A percentile compares a stretch with the other conserved stretches of the same genome.
phyloP scores from a whole-genome alignment of 2,113 vertebrate species.

The Semnornis frantzii region DNA sequence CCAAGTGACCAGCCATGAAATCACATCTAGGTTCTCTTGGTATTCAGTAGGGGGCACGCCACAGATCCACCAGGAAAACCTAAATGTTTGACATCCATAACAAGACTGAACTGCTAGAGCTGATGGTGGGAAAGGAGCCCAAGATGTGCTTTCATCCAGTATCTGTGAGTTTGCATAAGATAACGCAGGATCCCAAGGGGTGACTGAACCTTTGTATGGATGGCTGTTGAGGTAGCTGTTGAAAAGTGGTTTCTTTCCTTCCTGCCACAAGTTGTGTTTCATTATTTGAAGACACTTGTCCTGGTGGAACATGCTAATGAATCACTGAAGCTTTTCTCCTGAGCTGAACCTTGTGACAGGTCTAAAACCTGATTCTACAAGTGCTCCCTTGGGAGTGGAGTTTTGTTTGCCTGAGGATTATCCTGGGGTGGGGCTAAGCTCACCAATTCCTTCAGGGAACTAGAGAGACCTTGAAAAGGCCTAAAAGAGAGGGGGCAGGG shows the following conservation, averaged over 20 bases:
- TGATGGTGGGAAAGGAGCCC: neutral
- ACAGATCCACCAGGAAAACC: neutral
- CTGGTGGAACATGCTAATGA: neutral
- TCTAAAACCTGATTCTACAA: neutral
- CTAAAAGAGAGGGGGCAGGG: neutral
- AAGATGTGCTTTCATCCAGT: neutral
- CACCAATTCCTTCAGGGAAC: neutral
- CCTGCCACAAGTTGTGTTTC: neutral
- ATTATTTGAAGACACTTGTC: neutral
- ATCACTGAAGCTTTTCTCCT: neutral
- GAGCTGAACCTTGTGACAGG: neutral
- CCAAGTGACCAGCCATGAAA: neutral
- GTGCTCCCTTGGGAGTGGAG: neutral
- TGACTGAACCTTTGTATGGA: neutral
- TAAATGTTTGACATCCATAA: neutral
- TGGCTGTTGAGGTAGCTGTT: neutral
- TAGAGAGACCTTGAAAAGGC: neutral
- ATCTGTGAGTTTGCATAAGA: neutral
- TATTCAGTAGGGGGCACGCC: neutral
- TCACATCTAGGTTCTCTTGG: neutral
- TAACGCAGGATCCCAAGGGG: neutral
- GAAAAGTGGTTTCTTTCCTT: neutral
- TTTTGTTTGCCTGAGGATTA: neutral
- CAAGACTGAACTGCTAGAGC: neutral
- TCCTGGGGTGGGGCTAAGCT: neutral